Evolutionary conservation across 2,888 invertebrate species (phyloP).

Genomic region (Stenolophus ochropezus): DNA sequence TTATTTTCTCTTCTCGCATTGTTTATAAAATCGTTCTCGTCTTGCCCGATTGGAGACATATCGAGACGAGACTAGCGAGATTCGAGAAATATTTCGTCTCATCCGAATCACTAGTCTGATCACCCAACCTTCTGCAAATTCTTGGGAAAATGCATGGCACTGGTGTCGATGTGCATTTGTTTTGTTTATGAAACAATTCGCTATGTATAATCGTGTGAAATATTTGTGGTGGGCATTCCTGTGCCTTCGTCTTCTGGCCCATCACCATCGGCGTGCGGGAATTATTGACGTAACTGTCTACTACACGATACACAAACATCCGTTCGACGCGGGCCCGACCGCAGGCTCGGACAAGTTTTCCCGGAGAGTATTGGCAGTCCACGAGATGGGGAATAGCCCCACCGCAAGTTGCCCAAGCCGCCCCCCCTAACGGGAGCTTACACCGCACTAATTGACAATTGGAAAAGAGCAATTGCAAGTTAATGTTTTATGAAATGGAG

Average conservation of each 20-base stretch:
- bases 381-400: not conserved
- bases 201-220: no score
- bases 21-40: no score
- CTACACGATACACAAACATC: constrained; percentile 54
- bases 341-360: constrained; percentile 12
- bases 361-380: constrained; percentile 21
- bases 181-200: no score
- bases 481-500: not conserved
- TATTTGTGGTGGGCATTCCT: not conserved
- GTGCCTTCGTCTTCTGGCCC: not conserved
- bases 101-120: no score
- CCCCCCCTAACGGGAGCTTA: not conserved
- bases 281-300: constrained; percentile 53
- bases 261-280: constrained; percentile 11
- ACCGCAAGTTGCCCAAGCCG: not conserved
- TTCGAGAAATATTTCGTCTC: no score
- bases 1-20: no score
- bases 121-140: no score
- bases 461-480: not conserved
- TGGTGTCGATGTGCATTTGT: no score
- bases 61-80: no score
- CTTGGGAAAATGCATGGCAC: no score
- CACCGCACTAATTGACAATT: not conserved
- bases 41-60: no score
- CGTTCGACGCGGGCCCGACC: not conserved